Conservation (phyloP, 2,888 invertebrate species). For the Tolmerus cingulatus region DNA sequence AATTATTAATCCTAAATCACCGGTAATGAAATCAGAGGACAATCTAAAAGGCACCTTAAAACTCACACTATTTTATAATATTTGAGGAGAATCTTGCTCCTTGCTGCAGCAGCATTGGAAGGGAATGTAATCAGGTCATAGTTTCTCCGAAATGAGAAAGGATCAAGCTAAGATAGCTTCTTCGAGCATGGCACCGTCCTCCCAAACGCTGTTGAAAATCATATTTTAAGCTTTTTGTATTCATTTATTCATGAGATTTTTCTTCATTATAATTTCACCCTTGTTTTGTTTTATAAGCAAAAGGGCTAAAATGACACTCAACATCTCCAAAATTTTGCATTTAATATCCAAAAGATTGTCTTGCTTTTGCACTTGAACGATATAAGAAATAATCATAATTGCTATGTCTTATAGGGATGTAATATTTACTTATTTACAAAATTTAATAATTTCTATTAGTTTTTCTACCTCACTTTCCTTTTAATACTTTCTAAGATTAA, state of each 20-base stretch:
- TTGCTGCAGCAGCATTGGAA: too few species aligned
- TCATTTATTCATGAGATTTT: slow-evolving; percentile 23
- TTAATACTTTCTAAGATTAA: too few species aligned
- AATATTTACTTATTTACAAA: not conserved
- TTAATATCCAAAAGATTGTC: not conserved
- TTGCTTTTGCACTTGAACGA: not conserved
- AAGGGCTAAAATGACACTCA: not conserved
- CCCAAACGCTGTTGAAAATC: not conserved
- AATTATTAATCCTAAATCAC: too few species aligned
- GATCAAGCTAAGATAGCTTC: not conserved
- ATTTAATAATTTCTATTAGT: too few species aligned
- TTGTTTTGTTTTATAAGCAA: not conserved
- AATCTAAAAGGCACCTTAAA: too few species aligned
- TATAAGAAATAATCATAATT: not conserved
- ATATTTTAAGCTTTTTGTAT: slow-evolving; percentile 13
- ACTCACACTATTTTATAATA: too few species aligned
- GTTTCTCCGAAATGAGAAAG: not conserved
- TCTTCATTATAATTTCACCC: not conserved
- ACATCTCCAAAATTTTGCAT: not conserved
- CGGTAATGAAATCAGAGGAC: too few species aligned
- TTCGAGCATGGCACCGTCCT: not conserved
- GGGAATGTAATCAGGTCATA: too few species aligned
- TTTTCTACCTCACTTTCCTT: too few species aligned
- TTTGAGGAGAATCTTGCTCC: too few species aligned
- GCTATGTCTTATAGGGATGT: not conserved